Evolutionary conservation across 1,140 invertebrate genomes (phyloP), one percentile per base, ranked within the genome.

Genomic region (Philopotamus ludificatus): DNA sequence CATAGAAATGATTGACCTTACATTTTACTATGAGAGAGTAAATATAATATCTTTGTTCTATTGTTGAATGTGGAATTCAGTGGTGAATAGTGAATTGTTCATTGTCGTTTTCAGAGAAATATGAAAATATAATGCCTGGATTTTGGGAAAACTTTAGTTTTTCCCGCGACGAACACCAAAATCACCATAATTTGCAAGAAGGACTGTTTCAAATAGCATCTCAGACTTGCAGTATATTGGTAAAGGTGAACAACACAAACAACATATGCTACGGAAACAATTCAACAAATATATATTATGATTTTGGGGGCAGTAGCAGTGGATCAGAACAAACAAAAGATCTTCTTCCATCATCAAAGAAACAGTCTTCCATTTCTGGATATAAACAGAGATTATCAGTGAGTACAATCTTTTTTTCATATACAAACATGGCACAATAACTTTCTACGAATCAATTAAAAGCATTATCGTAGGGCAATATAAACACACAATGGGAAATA

Each of bases 221-320:
- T 0, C 86, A 88, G 73, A 87, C 86, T 60, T 88, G 86, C 68
- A 87, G 85, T 72, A 85, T 88, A 67, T 77, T 88, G 28, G 85
- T 88, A 20, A 86, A 88, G 82, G 86, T 88, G 34, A 88, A 88
- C 73, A 88, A 88, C 71, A 88, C 86, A 44, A 86, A 88, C 75
- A 88, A 88, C 71, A 86, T 88, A 39, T 87, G 85, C 68, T 84
- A 85, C 72, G 86, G 85, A 55, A 82, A 85, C 69, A 84, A 83
- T 63, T 79, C 84, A 25, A 78, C 82, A 21, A 87, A 84, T 71
- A 82, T 87, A 63, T 82, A 85, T 60, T 85, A 84, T 71, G 80
- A 81, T 45, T 79, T 81, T 39, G 76, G 74, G 7, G 75, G 77
- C 4, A 77, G 76, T 68, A 57, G 76, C 75, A 60, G 76, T 73